These are phyloP conservation scores for Drosophila subobscura DNA, from an alignment of 1,140 invertebrate species.

Conservation along the genomic window DNA sequence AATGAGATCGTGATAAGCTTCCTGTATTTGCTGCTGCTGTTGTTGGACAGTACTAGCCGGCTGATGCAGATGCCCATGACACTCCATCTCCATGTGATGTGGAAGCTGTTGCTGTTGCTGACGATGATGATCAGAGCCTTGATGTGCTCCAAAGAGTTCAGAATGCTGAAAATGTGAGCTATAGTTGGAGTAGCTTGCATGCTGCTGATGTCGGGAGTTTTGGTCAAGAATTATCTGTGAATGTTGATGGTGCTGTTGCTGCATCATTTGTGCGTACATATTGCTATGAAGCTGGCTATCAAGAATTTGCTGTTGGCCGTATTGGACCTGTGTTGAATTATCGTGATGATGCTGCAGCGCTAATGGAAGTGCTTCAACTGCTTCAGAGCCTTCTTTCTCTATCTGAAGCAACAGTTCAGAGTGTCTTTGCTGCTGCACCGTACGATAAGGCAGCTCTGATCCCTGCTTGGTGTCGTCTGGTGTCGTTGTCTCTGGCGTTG, in stretches of 20 bases:
- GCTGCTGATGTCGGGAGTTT: slow-evolving; percentile 50
- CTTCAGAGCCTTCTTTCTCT: slow-evolving; percentile 43
- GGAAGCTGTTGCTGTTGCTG: slow-evolving; percentile 37
- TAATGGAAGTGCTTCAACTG: slow-evolving; percentile 34
- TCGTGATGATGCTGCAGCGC: slow-evolving; percentile 40
- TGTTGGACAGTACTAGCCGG: slow-evolving; percentile 11
- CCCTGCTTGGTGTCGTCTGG: slow-evolving; percentile 18
- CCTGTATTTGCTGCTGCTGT: slow-evolving; percentile 46
- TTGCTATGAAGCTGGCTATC: slow-evolving; percentile 30
- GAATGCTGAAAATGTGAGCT: slow-evolving; percentile 54
- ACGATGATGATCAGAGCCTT: slow-evolving; percentile 29
- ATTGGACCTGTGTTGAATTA: slow-evolving; percentile 39
- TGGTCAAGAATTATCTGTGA: slow-evolving; percentile 44
- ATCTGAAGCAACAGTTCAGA: slow-evolving; percentile 60
- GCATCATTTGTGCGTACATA: slow-evolving; percentile 55
- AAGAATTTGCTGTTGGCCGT: slow-evolving; percentile 34
- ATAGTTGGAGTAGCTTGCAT: slow-evolving; percentile 48
- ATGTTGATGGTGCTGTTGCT: slow-evolving; percentile 63
- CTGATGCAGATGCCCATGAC: slow-evolving; percentile 42
- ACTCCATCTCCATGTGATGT: slow-evolving; percentile 49
- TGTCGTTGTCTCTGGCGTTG: neutral
- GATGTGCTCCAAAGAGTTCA: slow-evolving; percentile 55
- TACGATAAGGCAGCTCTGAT: slow-evolving; percentile 41
- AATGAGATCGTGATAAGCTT: slow-evolving; percentile 65
- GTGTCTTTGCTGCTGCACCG: slow-evolving; percentile 29